Evolutionary conservation across 2,797 vertebrate species (phyloP), one percentile per base, ranked within the genome.

Genomic region (Holocentrus rufus): DNA sequence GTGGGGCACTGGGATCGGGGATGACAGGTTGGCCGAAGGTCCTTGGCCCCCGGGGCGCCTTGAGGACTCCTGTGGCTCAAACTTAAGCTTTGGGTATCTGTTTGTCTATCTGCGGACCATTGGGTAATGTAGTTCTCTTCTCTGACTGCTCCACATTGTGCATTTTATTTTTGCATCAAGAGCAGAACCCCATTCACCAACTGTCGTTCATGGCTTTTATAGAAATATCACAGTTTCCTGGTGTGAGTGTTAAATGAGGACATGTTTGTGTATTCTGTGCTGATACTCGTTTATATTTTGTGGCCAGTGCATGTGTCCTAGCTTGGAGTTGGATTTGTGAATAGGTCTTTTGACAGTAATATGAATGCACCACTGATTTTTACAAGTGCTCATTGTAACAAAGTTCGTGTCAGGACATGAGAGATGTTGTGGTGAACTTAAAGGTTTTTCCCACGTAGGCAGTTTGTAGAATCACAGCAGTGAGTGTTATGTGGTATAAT

Each of bases 1-100:
- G 96, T 94, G 95, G 97, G 97, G 95, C 96, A 95, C 97, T 98
- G 98, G 97, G 97, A 93, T 97, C 96, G 96, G 98, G 97, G 97
- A 97, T 95, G 96, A 97, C 97, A 99, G 97, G 97, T 99, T 98
- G 98, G 98, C 97, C 96, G 95, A 95, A 97, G 96, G 95, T 98
- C 96, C 90, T 95, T 96, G 96, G 96, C 95, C 95, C 96, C 95
- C 76, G 94, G 96, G 96, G 96, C 93, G 87, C 95, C 95, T 96
- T 96, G 97, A 96, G 95, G 95, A 97, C 97, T 98, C 95, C 97
- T 99, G 96, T 98, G 96, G 95, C 96, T 97, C 96, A 96, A 91
- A 96, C 96, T 88, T 90, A 96, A 96, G 95, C 95, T 96, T 96
- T 93, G 88, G 87, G 88, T 90, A 86, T 90, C 90, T 87, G 89